Conservation (phyloP, 2,888 invertebrate species). For the Diarsia rubi region DNA sequence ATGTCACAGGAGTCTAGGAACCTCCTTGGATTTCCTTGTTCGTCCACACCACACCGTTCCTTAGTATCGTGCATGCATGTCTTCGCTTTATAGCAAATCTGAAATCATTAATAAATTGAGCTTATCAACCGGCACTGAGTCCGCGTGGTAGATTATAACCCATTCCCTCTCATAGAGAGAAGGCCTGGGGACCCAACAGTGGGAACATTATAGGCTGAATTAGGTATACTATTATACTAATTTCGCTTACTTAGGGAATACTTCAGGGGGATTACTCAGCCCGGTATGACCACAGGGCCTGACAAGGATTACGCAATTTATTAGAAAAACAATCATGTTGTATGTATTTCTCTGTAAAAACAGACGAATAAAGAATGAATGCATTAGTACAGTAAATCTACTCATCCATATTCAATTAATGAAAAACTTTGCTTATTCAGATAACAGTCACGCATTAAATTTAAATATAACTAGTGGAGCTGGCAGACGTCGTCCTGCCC, state of each 20-base stretch:
- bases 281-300: background rate
- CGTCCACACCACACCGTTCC: slow-evolving; percentile 78
- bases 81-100: slow-evolving; percentile 82
- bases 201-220: no score
- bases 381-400: background rate
- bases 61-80: slow-evolving; percentile 78
- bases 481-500: no score
- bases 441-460: no score
- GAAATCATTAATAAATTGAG: slow-evolving; percentile 48
- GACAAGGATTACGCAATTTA: background rate
- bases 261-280: no score
- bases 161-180: no score
- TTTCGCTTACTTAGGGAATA: no score
- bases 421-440: background rate
- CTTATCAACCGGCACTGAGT: no score
- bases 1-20: slow-evolving; percentile 84
- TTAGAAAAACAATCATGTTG: background rate
- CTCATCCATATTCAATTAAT: background rate
- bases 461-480: no score
- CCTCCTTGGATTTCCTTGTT: slow-evolving; percentile 68
- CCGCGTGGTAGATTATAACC: no score
- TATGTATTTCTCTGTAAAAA: background rate
- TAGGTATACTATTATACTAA: no score
- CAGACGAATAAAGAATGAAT: background rate
- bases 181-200: no score